These are phyloP conservation scores for Sylvilagus bachmani DNA, from an alignment of 2,113 vertebrate species.

Conservation along the genomic window DNA sequence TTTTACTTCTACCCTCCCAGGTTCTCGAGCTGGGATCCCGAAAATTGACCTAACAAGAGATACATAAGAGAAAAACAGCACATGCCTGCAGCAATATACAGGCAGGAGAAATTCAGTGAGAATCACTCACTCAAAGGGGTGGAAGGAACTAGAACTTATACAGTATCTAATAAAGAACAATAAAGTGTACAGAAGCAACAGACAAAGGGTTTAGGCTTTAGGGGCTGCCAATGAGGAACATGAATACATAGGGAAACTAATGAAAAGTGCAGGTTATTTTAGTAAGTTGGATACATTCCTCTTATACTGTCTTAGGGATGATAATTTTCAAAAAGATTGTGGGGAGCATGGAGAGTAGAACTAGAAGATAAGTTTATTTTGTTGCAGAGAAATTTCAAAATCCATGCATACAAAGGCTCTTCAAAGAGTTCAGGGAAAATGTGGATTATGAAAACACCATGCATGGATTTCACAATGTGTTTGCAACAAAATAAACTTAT, in stretches of 20 bases:
- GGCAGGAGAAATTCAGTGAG: fast-evolving
- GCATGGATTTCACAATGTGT: too few relatives aligned
- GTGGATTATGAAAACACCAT: too few relatives aligned
- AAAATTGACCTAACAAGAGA: background rate
- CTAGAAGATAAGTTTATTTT: too few relatives aligned
- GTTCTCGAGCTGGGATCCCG: background rate
- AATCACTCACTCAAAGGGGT: background rate
- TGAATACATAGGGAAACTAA: too few relatives aligned
- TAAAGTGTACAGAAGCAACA: background rate
- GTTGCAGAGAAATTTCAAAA: too few relatives aligned
- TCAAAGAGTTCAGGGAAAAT: too few relatives aligned
- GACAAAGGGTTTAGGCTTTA: background rate
- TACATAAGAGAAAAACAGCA: background rate
- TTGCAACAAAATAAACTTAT: too few relatives aligned
- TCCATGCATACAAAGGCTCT: too few relatives aligned
- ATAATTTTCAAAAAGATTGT: too few relatives aligned
- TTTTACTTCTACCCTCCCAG: background rate
- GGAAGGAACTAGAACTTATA: background rate
- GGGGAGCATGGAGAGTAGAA: too few relatives aligned
- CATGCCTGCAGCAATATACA: fast-evolving
- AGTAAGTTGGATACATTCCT: background rate
- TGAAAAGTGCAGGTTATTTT: fast-evolving
- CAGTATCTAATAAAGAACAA: background rate
- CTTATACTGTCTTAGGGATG: fast-evolving
- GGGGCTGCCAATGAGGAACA: background rate